phyloP scores from a whole-genome alignment of 2,113 vertebrate species.

The Cyanoderma ruficeps region DNA sequence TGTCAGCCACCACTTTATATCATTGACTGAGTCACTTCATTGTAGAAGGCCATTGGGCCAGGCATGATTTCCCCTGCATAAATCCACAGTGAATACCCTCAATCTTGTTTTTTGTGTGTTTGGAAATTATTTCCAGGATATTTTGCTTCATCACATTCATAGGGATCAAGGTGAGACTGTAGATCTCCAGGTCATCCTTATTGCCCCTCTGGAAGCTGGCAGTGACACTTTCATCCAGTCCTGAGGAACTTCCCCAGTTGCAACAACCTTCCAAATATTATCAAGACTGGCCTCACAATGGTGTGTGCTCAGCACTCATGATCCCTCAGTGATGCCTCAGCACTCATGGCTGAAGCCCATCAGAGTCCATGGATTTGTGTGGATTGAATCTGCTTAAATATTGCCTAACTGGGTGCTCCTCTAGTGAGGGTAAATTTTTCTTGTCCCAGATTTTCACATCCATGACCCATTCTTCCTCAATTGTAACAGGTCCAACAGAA shows the following conservation, averaged over 20 bases:
- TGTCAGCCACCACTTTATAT: fast-evolving
- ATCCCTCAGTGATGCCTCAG: background rate
- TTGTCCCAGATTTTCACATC: background rate
- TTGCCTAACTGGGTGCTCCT: background rate
- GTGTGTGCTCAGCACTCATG: background rate
- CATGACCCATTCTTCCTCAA: background rate
- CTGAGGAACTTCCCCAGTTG: background rate
- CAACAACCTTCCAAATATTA: background rate
- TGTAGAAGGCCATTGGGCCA: background rate
- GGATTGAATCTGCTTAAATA: background rate
- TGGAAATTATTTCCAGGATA: background rate
- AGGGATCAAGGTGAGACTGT: background rate
- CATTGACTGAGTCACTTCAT: background rate
- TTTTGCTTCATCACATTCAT: background rate
- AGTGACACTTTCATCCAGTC: background rate
- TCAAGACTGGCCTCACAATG: background rate
- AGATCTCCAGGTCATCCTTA: background rate
- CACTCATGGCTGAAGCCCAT: background rate
- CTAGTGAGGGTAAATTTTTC: background rate
- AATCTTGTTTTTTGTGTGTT: background rate
- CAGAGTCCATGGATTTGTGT: background rate
- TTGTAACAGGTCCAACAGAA: background rate
- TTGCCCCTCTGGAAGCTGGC: background rate
- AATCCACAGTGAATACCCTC: background rate
- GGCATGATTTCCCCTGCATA: background rate